A percentile compares a stretch with the other conserved stretches of the same genome.
Conservation (phyloP, 2,797 vertebrate species). For the Danio albolineatus region DNA sequence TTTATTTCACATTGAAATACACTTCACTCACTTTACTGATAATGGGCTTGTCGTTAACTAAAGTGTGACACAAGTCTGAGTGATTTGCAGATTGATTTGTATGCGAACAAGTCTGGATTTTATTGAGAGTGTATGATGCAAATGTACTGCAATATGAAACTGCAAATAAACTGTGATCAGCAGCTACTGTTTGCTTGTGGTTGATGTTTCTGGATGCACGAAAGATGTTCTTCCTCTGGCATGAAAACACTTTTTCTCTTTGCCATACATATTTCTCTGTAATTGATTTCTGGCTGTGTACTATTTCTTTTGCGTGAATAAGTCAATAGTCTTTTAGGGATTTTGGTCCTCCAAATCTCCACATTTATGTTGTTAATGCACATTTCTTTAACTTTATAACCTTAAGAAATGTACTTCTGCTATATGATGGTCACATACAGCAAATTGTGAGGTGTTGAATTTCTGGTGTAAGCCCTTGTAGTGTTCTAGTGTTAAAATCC, state of each 20-base stretch:
- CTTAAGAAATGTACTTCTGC: neutral
- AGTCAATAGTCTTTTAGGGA: too few species aligned
- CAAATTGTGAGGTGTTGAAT: too few species aligned
- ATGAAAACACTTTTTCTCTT: neutral
- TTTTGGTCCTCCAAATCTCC: too few species aligned
- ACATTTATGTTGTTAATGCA: neutral
- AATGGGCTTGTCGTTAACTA: neutral
- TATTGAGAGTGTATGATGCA: neutral
- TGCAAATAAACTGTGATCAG: slow-evolving; percentile 22
- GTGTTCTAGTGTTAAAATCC: too few species aligned
- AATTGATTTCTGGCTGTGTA: neutral
- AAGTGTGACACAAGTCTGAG: neutral
- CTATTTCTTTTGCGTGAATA: neutral
- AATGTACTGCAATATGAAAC: neutral
- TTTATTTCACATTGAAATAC: slow-evolving; percentile 23
- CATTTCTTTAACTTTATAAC: too few species aligned
- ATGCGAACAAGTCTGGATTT: neutral
- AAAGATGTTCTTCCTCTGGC: neutral
- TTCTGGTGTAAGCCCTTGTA: too few species aligned
- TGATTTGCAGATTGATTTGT: neutral
- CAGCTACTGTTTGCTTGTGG: neutral
- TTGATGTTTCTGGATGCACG: neutral
- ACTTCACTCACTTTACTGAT: neutral
- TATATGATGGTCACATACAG: neutral
- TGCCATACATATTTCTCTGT: neutral